These are phyloP conservation scores for Callimorpha dominula DNA, from an alignment of 2,888 invertebrate genomes.

Conservation along the genomic window DNA sequence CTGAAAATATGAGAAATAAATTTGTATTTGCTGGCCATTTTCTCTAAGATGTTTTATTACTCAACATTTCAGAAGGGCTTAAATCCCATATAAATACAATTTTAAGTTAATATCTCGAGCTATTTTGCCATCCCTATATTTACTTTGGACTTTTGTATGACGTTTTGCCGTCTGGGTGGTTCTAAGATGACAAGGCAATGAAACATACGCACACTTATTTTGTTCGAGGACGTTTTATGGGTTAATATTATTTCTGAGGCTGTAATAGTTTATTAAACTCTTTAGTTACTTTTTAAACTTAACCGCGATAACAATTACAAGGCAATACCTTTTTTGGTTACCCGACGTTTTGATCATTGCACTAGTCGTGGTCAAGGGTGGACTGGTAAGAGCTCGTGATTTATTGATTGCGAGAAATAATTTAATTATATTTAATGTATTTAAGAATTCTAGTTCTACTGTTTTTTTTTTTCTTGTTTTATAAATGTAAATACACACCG, in stretches of 20 bases:
- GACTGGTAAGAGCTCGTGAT: background rate
- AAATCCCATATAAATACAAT: slow-evolving; percentile 12
- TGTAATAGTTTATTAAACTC: background rate
- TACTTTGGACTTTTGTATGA: slow-evolving; percentile 66
- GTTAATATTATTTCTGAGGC: background rate
- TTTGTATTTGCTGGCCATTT: background rate
- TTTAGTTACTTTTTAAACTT: too few relatives aligned
- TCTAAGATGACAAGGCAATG: slow-evolving; percentile 54
- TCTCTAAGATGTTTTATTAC: background rate
- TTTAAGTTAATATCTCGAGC: slow-evolving; percentile 16
- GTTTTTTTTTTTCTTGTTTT: too few relatives aligned
- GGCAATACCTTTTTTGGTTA: too few relatives aligned
- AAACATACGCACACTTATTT: slow-evolving; percentile 50
- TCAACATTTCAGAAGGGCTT: background rate
- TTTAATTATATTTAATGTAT: background rate
- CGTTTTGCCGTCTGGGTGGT: slow-evolving; percentile 81
- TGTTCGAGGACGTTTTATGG: slow-evolving; percentile 2
- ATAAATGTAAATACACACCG: too few relatives aligned
- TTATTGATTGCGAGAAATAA: background rate
- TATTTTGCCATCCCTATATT: slow-evolving; percentile 70
- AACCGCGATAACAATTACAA: too few relatives aligned
- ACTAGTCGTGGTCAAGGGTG: too few relatives aligned
- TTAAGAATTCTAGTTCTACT: too few relatives aligned
- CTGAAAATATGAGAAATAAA: slow-evolving; percentile 4
- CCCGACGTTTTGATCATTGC: too few relatives aligned